Conservation (phyloP, 2,797 vertebrate species). For the Gallirallus australis region DNA sequence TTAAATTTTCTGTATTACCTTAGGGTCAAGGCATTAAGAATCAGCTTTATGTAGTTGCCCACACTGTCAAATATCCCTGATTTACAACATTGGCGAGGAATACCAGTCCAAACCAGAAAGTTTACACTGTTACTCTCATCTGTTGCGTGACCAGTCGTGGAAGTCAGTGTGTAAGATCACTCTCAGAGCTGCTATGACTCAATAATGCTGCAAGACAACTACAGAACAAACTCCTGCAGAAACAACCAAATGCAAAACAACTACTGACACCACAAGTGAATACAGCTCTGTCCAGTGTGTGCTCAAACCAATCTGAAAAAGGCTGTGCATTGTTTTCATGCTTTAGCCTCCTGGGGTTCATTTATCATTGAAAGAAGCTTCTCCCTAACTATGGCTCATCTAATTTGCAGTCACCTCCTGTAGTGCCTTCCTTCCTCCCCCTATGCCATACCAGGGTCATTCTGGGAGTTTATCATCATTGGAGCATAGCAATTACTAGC, state of each 20-base stretch:
- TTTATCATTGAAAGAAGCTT: background rate
- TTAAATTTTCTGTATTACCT: background rate
- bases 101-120: background rate
- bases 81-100: rapidly evolving
- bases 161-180: background rate
- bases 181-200: background rate
- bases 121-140: background rate
- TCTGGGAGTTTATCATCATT: background rate
- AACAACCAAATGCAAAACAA: background rate
- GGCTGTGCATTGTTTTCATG: background rate
- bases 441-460: background rate
- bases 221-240: background rate
- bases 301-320: background rate
- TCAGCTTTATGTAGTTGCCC: background rate
- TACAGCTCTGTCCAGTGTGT: background rate
- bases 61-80: background rate
- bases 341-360: background rate
- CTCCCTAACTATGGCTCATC: background rate
- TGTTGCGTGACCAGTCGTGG: background rate
- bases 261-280: background rate
- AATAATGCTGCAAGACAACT: background rate
- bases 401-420: background rate
- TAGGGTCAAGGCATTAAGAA: background rate
- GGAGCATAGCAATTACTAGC: background rate
- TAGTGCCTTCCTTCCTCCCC: background rate